These are phyloP conservation scores for Pollimyrus isidori DNA, from an alignment of 2,113 vertebrate genomes.

Conservation along the genomic window DNA sequence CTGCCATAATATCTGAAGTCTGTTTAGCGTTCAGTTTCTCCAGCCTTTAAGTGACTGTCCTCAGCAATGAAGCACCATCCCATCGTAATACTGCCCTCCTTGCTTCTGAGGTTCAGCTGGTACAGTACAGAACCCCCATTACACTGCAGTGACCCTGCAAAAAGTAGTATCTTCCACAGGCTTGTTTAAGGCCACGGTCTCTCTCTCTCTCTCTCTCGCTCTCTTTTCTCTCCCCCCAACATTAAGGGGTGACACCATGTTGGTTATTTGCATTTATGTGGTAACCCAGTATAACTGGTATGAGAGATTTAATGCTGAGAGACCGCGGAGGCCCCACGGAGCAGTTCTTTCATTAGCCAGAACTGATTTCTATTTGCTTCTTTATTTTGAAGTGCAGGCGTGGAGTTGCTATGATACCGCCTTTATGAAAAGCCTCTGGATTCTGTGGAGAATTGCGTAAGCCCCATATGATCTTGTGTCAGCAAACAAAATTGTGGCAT, in stretches of 20 bases:
- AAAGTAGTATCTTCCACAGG: conserved; percentile 31
- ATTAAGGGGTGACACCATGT: conserved; percentile 46
- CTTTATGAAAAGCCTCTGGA: conserved; percentile 8
- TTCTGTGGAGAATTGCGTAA: conserved; percentile 28
- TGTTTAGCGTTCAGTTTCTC: background rate
- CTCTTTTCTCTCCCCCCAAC: conserved; percentile 9
- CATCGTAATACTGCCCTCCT: background rate
- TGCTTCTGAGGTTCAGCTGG: conserved; percentile 31
- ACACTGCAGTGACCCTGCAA: conserved; percentile 39
- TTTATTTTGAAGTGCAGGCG: conserved; percentile 34
- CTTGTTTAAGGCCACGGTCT: conserved; percentile 29
- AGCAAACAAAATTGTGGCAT: background rate
- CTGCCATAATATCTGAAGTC: background rate
- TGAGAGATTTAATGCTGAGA: conserved; percentile 52
- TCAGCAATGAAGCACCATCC: background rate
- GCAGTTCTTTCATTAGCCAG: conserved; percentile 54
- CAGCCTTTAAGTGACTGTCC: background rate
- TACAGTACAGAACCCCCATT: conserved; percentile 36
- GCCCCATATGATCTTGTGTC: background rate
- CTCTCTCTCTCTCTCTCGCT: background rate
- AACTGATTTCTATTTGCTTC: conserved; percentile 39
- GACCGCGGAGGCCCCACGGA: conserved; percentile 46
- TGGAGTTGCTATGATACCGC: conserved; percentile 41
- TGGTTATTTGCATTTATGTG: conserved; percentile 50
- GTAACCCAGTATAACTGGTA: conserved; percentile 53